These are phyloP conservation scores for Entelurus aequoreus DNA, from an alignment of 2,113 vertebrate genomes.

Conservation along the genomic window DNA sequence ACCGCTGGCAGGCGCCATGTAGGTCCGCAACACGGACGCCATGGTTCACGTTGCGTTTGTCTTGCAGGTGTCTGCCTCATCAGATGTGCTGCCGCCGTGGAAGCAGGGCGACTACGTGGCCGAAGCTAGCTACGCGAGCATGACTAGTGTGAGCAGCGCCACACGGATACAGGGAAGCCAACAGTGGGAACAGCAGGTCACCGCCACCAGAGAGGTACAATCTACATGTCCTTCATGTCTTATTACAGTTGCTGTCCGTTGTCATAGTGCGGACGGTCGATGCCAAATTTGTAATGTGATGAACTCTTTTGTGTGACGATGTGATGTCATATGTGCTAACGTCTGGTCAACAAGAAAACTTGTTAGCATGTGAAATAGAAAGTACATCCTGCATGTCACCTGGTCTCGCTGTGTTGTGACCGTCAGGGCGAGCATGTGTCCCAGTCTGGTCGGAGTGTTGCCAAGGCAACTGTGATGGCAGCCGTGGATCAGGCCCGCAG, in stretches of 20 bases:
- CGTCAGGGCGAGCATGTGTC: slow-evolving; percentile 68
- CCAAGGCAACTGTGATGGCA: slow-evolving; percentile 92
- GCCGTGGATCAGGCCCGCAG: slow-evolving; percentile 91
- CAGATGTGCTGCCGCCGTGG: slow-evolving; percentile 92
- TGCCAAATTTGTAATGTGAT: too few species aligned
- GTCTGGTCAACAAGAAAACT: too few species aligned
- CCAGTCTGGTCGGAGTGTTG: slow-evolving; percentile 38
- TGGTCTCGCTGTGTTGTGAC: slow-evolving; percentile 6
- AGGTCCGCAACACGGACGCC: neutral
- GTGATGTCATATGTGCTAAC: too few species aligned
- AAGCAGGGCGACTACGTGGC: slow-evolving; percentile 80
- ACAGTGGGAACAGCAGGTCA: slow-evolving; percentile 75
- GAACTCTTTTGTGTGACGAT: too few species aligned
- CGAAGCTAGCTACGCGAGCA: slow-evolving; percentile 75
- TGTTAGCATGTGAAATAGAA: neutral
- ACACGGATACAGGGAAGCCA: slow-evolving; percentile 79
- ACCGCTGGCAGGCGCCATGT: neutral
- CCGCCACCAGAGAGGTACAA: slow-evolving; percentile 62
- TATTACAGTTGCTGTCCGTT: too few species aligned
- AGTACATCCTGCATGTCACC: neutral
- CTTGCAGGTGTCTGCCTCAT: slow-evolving; percentile 28
- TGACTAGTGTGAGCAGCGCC: slow-evolving; percentile 60
- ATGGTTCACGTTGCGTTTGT: neutral
- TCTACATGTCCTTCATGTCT: too few species aligned
- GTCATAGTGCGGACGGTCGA: too few species aligned